Evolutionary conservation across 2,113 vertebrate genomes (phyloP).

Genomic region (Heterocephalus glaber): DNA sequence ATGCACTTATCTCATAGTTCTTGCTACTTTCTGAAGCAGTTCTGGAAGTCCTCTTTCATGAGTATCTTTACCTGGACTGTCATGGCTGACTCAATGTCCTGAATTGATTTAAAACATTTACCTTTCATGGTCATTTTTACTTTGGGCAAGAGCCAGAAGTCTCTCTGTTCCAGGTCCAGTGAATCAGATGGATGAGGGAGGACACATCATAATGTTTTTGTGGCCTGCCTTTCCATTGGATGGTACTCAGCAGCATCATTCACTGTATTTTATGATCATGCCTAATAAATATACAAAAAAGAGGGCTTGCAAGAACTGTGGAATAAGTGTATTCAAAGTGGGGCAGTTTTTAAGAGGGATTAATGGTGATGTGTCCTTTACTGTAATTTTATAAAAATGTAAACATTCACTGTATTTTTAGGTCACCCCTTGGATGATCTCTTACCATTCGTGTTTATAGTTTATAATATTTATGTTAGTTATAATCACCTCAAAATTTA

Average conservation of each 20-base stretch:
- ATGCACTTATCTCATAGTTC: not conserved
- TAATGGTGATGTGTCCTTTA: not conserved
- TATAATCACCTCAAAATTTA: conserved; percentile 7
- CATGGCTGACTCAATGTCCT: not conserved
- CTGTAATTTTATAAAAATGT: not conserved
- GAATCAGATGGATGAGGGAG: not conserved
- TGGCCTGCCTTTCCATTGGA: not conserved
- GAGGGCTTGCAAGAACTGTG: not conserved
- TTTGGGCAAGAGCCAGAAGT: not conserved
- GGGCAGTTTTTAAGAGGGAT: not conserved
- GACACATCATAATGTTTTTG: not conserved
- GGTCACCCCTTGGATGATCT: not conserved
- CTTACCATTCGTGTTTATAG: conserved; percentile 11
- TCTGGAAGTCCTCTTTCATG: not conserved
- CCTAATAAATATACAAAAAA: not conserved
- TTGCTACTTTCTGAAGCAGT: not conserved
- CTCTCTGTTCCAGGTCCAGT: not conserved
- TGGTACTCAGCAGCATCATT: not conserved
- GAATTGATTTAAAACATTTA: not conserved
- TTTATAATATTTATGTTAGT: not conserved
- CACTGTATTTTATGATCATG: not conserved
- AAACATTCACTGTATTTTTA: not conserved
- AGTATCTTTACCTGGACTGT: not conserved
- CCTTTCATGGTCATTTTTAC: not conserved
- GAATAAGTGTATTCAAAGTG: not conserved